A percentile compares a stretch with the other conserved stretches of the same genome.
Conservation (phyloP, 2,888 invertebrate species). For the Drosophila subquinaria region DNA sequence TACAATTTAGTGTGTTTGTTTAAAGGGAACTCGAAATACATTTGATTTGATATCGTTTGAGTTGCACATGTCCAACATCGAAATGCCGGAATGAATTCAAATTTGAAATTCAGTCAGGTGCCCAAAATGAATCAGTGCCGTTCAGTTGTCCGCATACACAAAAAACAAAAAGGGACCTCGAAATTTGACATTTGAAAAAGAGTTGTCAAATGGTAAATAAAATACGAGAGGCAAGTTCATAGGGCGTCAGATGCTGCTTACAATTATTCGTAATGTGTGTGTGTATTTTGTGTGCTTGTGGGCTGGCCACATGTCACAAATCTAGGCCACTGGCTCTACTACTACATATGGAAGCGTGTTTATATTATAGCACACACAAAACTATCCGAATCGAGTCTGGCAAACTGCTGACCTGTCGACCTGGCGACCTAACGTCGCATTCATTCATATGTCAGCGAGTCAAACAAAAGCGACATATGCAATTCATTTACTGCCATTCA, state of each 20-base stretch:
- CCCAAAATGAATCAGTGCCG: constrained; percentile 7
- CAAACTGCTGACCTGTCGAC: constrained; percentile 40
- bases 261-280: neutral
- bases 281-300: neutral
- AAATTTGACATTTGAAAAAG: constrained; percentile 15
- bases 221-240: constrained; percentile 34
- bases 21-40: neutral
- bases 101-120: constrained; percentile 29
- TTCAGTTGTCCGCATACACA: neutral
- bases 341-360: constrained; percentile 6
- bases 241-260: constrained; percentile 24
- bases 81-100: constrained; percentile 11
- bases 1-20: neutral
- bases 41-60: constrained; percentile 9
- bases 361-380: constrained; percentile 6
- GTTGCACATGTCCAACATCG: neutral
- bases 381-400: constrained; percentile 8
- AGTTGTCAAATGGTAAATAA: constrained; percentile 36
- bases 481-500: constrained; percentile 77
- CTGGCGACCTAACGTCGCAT: constrained; percentile 29
- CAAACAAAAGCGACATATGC: constrained; percentile 75
- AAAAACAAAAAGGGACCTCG: constrained; percentile 14
- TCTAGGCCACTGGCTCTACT: constrained; percentile 42
- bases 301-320: constrained; percentile 28
- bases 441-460: constrained; percentile 67